These are phyloP conservation scores for Leucophenga maculata DNA, from an alignment of 2,888 invertebrate species.

Conservation along the genomic window DNA sequence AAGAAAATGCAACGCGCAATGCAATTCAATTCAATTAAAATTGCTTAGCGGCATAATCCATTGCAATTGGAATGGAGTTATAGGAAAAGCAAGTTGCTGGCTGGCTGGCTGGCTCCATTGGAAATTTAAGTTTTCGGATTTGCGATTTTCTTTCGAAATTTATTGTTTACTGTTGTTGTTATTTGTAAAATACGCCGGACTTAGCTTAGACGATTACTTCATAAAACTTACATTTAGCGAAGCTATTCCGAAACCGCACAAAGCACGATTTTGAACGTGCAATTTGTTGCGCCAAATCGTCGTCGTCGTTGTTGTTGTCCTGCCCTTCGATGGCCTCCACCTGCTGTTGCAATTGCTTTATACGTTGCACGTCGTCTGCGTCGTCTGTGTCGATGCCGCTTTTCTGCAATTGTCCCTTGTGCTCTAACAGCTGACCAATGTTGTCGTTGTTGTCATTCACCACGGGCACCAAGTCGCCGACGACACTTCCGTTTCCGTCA, in stretches of 20 bases:
- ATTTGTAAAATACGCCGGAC: neutral
- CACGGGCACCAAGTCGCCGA: constrained; percentile 14
- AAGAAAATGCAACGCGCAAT: neutral
- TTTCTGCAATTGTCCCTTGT: no score
- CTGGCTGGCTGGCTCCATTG: no score
- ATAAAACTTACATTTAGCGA: constrained; percentile 56
- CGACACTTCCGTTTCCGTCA: constrained; percentile 32
- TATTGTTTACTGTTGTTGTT: no score
- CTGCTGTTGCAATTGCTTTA: neutral
- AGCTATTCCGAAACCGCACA: constrained; percentile 59
- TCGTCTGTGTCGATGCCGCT: no score
- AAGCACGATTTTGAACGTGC: constrained; percentile 58
- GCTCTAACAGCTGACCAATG: no score
- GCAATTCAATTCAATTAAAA: constrained; percentile 58
- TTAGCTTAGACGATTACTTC: no score
- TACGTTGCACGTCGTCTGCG: neutral
- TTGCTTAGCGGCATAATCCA: constrained; percentile 29
- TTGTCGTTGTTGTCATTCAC: neutral
- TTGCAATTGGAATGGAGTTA: constrained; percentile 35
- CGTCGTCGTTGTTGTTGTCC: neutral
- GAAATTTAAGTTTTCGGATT: neutral
- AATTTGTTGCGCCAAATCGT: constrained; percentile 32
- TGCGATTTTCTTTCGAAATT: no score
- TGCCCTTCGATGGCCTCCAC: neutral
- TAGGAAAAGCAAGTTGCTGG: constrained; percentile 42